Evolutionary conservation across 2,113 vertebrate genomes (phyloP).

Genomic region (Rhinoptilus africanus): DNA sequence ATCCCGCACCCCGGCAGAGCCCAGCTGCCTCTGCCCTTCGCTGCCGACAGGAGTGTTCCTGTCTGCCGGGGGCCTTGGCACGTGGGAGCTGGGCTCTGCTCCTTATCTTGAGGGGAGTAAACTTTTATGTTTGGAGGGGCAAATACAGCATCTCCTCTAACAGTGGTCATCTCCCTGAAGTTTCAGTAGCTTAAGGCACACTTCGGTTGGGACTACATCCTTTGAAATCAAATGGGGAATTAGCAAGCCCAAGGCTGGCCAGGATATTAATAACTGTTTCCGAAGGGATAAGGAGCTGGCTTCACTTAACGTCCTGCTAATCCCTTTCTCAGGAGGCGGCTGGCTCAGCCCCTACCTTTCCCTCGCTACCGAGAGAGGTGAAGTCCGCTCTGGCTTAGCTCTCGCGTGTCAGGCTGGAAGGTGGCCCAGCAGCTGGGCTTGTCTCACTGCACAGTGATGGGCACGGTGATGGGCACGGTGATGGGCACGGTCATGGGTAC

Average conservation of each 20-base stretch:
- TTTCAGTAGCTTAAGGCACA: background rate
- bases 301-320: background rate
- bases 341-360: background rate
- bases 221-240: background rate
- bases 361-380: background rate
- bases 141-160: background rate
- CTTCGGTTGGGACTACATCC: background rate
- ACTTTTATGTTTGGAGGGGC: background rate
- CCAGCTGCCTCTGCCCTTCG: background rate
- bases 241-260: background rate
- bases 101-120: background rate
- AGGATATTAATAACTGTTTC: background rate
- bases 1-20: rapidly evolving
- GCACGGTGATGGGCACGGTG: background rate
- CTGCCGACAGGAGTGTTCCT: background rate
- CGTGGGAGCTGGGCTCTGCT: background rate
- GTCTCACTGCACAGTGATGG: background rate
- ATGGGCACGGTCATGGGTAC: too few relatives aligned
- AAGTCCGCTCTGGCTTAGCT: background rate
- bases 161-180: background rate
- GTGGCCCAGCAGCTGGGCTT: background rate
- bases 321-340: background rate
- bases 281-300: conserved; percentile 6
- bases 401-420: background rate
- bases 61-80: background rate